Conservation (phyloP, 2,888 invertebrate genomes). For the Bimastos eiseni region DNA sequence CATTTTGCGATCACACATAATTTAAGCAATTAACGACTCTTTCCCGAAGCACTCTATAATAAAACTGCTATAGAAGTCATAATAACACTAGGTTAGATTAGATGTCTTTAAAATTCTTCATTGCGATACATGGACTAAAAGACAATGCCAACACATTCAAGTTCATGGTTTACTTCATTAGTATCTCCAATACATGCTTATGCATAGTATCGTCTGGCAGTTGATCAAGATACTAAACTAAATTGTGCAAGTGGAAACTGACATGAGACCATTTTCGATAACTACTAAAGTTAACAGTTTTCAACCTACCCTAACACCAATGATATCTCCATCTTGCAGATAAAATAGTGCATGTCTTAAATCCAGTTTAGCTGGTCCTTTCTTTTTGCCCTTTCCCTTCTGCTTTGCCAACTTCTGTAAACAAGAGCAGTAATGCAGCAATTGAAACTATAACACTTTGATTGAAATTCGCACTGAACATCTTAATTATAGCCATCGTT, state of each 20-base stretch:
- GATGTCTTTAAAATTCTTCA: background rate
- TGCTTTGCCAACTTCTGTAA: slow-evolving; percentile 2
- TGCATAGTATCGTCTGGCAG: background rate
- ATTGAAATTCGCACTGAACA: background rate
- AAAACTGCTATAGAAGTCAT: too few relatives aligned
- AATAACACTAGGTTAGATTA: too few relatives aligned
- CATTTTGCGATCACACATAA: too few relatives aligned
- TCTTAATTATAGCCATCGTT: too few relatives aligned
- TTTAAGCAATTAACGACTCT: too few relatives aligned
- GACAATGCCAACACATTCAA: background rate
- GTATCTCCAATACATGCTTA: background rate
- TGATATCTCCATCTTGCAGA: slow-evolving; percentile 58
- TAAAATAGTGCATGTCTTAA: slow-evolving; percentile 55
- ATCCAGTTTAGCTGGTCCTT: slow-evolving; percentile 49
- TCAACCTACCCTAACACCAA: slow-evolving; percentile 56
- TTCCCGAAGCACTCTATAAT: too few relatives aligned
- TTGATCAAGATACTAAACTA: background rate
- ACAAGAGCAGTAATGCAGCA: background rate
- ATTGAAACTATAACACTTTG: background rate
- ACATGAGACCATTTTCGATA: background rate
- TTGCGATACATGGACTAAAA: background rate
- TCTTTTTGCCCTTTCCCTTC: slow-evolving; percentile 26
- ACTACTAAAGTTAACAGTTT: background rate
- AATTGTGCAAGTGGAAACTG: background rate
- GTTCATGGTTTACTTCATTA: background rate